phyloP scores from a whole-genome alignment of 2,797 vertebrate genomes.

The Oreochromis grahami region DNA sequence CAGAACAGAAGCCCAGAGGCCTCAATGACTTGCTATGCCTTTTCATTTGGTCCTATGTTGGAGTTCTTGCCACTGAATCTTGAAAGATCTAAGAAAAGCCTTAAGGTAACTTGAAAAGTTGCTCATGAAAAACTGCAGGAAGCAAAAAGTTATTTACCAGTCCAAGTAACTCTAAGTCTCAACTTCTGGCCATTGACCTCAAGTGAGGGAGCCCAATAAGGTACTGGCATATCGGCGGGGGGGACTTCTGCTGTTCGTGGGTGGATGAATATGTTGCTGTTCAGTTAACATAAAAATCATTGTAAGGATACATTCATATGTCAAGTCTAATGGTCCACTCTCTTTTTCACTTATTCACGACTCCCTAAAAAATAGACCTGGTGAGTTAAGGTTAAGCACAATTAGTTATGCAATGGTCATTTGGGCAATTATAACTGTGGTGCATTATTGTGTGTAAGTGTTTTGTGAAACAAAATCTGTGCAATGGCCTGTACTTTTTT shows the following conservation, averaged over 20 bases:
- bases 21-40: not conserved
- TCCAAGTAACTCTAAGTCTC: not conserved
- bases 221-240: rapidly evolving
- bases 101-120: conserved; percentile 12
- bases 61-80: not conserved
- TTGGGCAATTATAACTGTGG: not conserved
- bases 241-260: not conserved
- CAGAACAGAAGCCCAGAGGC: conserved; percentile 6
- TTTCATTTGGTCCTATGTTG: conserved; percentile 30
- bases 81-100: conserved; percentile 31
- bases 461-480: not conserved
- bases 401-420: not conserved
- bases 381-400: not conserved
- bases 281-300: not conserved
- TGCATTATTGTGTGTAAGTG: not conserved
- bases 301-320: not conserved
- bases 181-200: conserved; percentile 7
- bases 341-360: not conserved
- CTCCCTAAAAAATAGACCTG: not conserved
- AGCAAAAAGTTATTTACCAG: conserved; percentile 43
- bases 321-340: not conserved
- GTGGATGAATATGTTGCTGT: not conserved
- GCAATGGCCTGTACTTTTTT: not conserved
- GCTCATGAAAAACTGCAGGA: conserved; percentile 15
- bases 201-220: not conserved